phyloP scores from a whole-genome alignment of 1,140 invertebrate genomes.

The Helicorthomorpha holstii region DNA sequence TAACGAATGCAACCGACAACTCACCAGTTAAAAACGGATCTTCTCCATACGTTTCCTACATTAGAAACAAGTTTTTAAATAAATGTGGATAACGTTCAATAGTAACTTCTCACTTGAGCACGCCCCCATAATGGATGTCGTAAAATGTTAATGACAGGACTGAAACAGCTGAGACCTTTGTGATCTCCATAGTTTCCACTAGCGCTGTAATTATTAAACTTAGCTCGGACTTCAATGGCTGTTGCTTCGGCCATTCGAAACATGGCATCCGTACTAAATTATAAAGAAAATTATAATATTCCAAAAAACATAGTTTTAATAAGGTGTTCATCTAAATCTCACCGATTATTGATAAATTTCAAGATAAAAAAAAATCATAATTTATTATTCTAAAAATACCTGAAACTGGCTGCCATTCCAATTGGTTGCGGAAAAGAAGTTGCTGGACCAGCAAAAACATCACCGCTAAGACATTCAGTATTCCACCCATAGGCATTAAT shows the following conservation, averaged over 20 bases:
- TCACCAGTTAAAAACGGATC: conserved; percentile 22
- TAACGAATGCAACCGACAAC: conserved; percentile 16
- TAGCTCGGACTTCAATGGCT: conserved; percentile 20
- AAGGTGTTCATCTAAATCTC: neutral
- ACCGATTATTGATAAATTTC: neutral
- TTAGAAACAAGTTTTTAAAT: neutral
- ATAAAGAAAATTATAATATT: conserved; percentile 10
- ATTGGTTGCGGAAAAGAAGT: conserved; percentile 23
- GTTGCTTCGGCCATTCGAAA: conserved; percentile 17
- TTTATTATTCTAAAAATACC: conserved; percentile 11
- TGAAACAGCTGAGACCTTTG: conserved; percentile 21
- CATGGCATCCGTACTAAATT: conserved; percentile 9
- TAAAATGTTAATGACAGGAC: conserved; percentile 24
- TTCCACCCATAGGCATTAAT: conserved; percentile 21
- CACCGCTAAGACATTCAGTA: conserved; percentile 21
- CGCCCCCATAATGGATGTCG: conserved; percentile 24
- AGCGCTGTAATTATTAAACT: conserved; percentile 18
- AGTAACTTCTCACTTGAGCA: conserved; percentile 16
- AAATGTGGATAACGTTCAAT: neutral
- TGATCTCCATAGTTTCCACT: conserved; percentile 15
- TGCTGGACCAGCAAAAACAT: conserved; percentile 16
- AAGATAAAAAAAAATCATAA: neutral
- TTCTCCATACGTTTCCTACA: conserved; percentile 26
- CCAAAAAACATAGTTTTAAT: neutral
- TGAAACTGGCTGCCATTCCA: conserved; percentile 21